Evolutionary conservation across 2,797 vertebrate genomes (phyloP).

Genomic region (Ciconia nigra): DNA sequence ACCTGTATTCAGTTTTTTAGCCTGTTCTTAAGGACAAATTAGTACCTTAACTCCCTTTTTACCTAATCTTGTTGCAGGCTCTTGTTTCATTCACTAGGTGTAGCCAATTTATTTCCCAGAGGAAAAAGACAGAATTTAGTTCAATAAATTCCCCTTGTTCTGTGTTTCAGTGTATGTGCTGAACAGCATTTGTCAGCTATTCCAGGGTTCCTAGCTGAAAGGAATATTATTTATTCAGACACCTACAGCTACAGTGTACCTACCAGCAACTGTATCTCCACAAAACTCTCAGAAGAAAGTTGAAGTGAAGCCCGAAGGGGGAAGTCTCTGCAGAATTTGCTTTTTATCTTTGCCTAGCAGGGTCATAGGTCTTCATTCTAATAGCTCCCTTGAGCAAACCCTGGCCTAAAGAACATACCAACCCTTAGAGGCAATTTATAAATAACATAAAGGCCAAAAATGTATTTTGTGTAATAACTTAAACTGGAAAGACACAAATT

Average conservation of each 20-base stretch:
- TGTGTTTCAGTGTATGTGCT: neutral
- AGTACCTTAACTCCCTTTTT: neutral
- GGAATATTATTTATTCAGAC: neutral
- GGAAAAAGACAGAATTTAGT: neutral
- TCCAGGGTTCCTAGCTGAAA: neutral
- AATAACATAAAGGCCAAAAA: neutral
- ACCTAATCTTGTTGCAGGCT: neutral
- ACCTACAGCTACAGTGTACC: neutral
- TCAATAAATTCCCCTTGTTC: neutral
- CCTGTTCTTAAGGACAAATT: neutral
- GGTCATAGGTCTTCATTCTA: neutral
- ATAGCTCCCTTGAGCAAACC: neutral
- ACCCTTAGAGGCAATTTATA: constrained; percentile 1
- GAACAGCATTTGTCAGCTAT: neutral
- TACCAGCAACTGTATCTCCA: neutral
- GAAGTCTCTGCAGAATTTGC: neutral
- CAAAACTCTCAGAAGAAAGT: neutral
- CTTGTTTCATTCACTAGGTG: neutral
- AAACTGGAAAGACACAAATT: constrained; percentile 14
- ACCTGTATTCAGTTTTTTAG: neutral
- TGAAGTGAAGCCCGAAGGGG: neutral
- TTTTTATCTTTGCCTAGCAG: constrained; percentile 7
- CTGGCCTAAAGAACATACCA: constrained; percentile 3
- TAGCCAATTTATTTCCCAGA: neutral
- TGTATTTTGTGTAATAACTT: constrained; percentile 32